phyloP scores from a whole-genome alignment of 2,797 vertebrate species.

The Tenualosa thibaudeaui region DNA sequence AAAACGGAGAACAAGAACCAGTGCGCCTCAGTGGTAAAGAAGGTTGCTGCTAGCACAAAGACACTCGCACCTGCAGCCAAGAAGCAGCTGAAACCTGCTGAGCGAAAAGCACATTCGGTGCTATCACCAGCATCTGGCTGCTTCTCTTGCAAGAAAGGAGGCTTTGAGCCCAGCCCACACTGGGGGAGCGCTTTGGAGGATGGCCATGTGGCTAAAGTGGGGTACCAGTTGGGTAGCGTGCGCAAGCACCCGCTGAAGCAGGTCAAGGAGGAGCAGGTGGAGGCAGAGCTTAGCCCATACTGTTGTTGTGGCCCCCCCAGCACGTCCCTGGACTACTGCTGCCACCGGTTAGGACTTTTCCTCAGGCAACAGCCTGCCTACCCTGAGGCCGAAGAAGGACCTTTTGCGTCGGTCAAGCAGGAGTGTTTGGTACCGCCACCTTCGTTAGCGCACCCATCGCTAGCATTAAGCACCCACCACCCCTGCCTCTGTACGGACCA shows the following conservation, averaged over 20 bases:
- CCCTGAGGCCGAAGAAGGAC: constrained; percentile 79
- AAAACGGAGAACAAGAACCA: constrained; percentile 15
- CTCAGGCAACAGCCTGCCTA: constrained; percentile 85
- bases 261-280: constrained; percentile 78
- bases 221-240: constrained; percentile 75
- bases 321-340: constrained; percentile 81
- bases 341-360: constrained; percentile 88
- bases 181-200: constrained; percentile 64
- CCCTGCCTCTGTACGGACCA: constrained; percentile 76
- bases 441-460: constrained; percentile 67
- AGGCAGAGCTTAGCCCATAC: constrained; percentile 76
- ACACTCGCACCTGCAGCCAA: not conserved
- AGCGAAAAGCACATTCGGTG: not conserved
- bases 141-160: constrained; percentile 63
- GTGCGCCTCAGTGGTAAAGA: not conserved
- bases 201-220: constrained; percentile 68
- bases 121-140: constrained; percentile 35
- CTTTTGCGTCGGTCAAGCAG: constrained; percentile 84
- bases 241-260: constrained; percentile 74
- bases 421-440: constrained; percentile 85
- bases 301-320: constrained; percentile 74
- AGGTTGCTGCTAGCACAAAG: not conserved
- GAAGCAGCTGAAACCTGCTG: not conserved
- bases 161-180: constrained; percentile 70
- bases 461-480: constrained; percentile 76